These are phyloP conservation scores for Pachydiplax longipennis DNA, from an alignment of 2,888 invertebrate species.

Conservation along the genomic window DNA sequence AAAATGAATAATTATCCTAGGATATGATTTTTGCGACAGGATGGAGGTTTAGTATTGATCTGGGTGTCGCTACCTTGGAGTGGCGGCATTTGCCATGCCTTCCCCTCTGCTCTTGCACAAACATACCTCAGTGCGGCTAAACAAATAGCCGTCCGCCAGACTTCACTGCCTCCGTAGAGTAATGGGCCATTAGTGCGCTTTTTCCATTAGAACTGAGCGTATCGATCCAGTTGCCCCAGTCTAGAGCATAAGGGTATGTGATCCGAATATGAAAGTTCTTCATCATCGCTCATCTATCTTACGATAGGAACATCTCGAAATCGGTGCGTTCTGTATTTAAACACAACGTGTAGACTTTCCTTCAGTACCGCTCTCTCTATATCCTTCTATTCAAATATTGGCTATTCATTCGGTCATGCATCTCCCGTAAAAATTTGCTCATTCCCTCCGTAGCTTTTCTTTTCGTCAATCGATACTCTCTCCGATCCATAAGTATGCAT, in stretches of 20 bases:
- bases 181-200: conserved; percentile 15
- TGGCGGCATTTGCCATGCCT: not conserved
- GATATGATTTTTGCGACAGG: not conserved
- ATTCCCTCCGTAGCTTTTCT: too few relatives aligned
- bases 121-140: conserved; percentile 17
- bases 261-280: not conserved
- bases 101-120: not conserved
- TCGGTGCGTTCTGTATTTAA: too few relatives aligned
- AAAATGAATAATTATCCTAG: too few relatives aligned
- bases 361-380: too few relatives aligned
- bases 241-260: not conserved
- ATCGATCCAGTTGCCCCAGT: not conserved
- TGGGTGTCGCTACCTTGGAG: not conserved
- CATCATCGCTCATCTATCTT: not conserved
- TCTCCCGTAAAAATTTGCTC: too few relatives aligned
- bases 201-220: not conserved
- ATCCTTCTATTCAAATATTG: too few relatives aligned
- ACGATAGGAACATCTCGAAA: too few relatives aligned
- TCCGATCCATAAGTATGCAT: too few relatives aligned
- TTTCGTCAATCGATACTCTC: too few relatives aligned
- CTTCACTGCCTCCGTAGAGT: not conserved
- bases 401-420: too few relatives aligned
- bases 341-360: too few relatives aligned
- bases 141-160: conserved; percentile 3
- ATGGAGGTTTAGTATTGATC: not conserved